Percentiles rank a stretch among this genome's conserved stretches.
Evolutionary conservation across 64 coral and sea anemone genomes (phyloP).

Genomic region (Catalaphyllia jardinei): DNA sequence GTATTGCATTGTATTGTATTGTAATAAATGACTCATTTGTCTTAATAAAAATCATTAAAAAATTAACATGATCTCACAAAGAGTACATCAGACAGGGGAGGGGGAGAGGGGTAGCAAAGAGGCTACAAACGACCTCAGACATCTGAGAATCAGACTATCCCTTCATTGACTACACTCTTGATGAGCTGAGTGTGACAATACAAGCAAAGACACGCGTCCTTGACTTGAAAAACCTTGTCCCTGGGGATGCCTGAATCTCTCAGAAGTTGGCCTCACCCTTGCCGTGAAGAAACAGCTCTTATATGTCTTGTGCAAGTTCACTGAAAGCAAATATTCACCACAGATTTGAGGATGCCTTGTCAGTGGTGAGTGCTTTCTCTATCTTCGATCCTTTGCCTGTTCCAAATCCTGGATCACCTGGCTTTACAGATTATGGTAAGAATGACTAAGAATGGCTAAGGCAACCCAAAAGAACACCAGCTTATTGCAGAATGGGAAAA

Average conservation of each 20-base stretch:
- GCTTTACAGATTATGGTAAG: conserved; percentile 37
- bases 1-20: too few species aligned
- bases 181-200: conserved; percentile 26
- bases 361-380: conserved; percentile 41
- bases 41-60: too few species aligned
- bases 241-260: conserved; percentile 29
- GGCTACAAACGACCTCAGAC: too few species aligned
- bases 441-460: conserved; percentile 39
- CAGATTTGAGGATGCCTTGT: conserved; percentile 44
- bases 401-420: conserved; percentile 60
- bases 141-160: too few species aligned
- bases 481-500: conserved; percentile 47
- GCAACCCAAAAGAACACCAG: background rate
- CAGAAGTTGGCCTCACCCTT: conserved; percentile 19
- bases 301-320: conserved; percentile 19
- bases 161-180: conserved; percentile 39
- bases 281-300: conserved; percentile 46
- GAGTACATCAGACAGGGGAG: too few species aligned
- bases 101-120: too few species aligned
- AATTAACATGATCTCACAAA: too few species aligned
- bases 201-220: conserved; percentile 27
- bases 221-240: conserved; percentile 35
- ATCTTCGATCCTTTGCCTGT: conserved; percentile 61
- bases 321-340: conserved; percentile 48
- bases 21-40: too few species aligned